Evolutionary conservation across 30 jellyfish, hydroid and myxozoan genomes (phyloP), one percentile per base, ranked within the genome.

Genomic region (Aurelia sp.): DNA sequence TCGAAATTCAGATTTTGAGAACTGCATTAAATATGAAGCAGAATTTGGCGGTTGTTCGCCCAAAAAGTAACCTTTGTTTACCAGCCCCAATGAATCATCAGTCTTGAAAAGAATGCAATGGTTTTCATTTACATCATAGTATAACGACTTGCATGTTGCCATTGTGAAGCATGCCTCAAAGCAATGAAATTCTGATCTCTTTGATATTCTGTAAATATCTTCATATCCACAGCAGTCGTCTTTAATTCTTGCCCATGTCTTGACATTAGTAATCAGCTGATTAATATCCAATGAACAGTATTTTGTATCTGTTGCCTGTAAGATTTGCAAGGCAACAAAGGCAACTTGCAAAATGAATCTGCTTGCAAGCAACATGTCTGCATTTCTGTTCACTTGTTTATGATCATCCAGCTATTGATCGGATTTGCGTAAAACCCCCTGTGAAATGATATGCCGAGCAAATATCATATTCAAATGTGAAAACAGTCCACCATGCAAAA

Each of bases 131-230:
- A 10, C 40, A 22, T 72, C 82, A 47, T 41, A 47, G n/a, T 72
- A 72, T 38, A 72, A 17, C 5, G 66, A 38, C 13, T 18, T 72
- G 82, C 82, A 72, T 4, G 20, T 44, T 41, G n/a, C 65, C 66
- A 18, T 47, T 15, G 82, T 72, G 40, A 21, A 72, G 47, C 82
- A 72, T 17, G 41, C 17, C 0, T 72, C 82, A 30, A 72, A 18
- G 41, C 82, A 72, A 9, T 41, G 67, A 65, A 41, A 72, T 21
- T 16, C 22, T 12, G 67, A 8, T 18, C 51, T 51, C 6, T 72
- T 38, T 41, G 67, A 72, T 5, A 17, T 12, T 0, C 16, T 16
- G 19, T 21, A 41, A 3, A 72, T 38, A 4, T 2, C 22, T 8
- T 8, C 20, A 4, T 41, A 4, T 16, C 82, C 82, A 41, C 82